These are phyloP conservation scores for Pseudoatta argentina DNA, from an alignment of 1,140 invertebrate genomes.

Conservation along the genomic window DNA sequence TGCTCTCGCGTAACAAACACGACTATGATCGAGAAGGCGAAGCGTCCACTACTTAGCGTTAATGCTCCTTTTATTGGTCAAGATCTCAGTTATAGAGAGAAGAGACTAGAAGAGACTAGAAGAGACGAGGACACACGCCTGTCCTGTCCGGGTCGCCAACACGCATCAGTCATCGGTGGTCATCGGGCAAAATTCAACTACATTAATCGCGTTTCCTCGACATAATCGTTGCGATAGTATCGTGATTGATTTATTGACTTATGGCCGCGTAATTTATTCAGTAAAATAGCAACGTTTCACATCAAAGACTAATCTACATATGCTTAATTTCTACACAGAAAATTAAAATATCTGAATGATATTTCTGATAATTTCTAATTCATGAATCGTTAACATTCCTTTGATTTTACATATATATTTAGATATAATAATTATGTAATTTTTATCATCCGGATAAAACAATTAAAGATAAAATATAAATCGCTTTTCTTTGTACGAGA, in stretches of 20 bases:
- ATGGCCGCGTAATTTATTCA: neutral
- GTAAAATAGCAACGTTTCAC: neutral
- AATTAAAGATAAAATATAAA: constrained; percentile 12
- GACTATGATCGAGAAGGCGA: constrained; percentile 78
- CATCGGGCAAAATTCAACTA: constrained; percentile 63
- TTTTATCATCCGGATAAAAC: constrained; percentile 9
- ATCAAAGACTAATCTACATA: neutral
- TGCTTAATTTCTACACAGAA: neutral
- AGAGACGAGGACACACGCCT: constrained; percentile 63
- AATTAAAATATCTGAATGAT: neutral
- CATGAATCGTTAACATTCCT: neutral
- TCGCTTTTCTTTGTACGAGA: constrained; percentile 41
- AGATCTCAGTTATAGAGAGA: constrained; percentile 64
- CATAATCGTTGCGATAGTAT: constrained; percentile 3
- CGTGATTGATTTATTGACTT: neutral
- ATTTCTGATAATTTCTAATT: neutral
- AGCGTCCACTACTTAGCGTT: constrained; percentile 82
- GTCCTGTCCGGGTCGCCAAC: constrained; percentile 40
- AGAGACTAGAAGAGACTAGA: neutral
- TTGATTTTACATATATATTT: neutral
- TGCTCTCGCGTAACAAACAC: constrained; percentile 77
- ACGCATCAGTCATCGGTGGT: constrained; percentile 35
- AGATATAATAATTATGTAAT: neutral
- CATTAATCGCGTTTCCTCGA: constrained; percentile 27
- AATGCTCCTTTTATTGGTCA: constrained; percentile 84